Evolutionary conservation across 2,888 invertebrate species (phyloP).

Genomic region (Deilephila elpenor): DNA sequence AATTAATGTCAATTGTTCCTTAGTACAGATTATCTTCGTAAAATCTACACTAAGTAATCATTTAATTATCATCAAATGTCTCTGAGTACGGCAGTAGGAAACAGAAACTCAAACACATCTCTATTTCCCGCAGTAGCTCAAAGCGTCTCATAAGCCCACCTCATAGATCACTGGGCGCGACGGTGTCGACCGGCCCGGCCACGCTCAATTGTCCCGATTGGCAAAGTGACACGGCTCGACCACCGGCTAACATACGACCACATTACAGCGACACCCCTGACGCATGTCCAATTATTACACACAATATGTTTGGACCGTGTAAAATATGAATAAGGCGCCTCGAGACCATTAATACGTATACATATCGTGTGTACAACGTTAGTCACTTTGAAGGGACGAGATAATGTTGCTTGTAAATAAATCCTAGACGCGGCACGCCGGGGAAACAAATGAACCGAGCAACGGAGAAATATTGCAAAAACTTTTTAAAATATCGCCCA

Average conservation of each 20-base stretch:
- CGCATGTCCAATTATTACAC: slow-evolving; percentile 82
- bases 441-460: slow-evolving; percentile 72
- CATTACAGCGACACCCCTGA: slow-evolving; percentile 80
- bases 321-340: slow-evolving; percentile 77
- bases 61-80: too few species aligned
- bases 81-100: background rate
- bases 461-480: slow-evolving; percentile 79
- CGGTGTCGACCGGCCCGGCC: slow-evolving; percentile 49
- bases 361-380: slow-evolving; percentile 64
- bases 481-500: slow-evolving; percentile 68
- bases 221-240: slow-evolving; percentile 78
- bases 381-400: slow-evolving; percentile 75
- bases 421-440: slow-evolving; percentile 66
- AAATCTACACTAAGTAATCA: too few species aligned
- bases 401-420: slow-evolving; percentile 79
- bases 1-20: too few species aligned
- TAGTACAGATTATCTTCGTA: too few species aligned
- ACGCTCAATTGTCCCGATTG: slow-evolving; percentile 76
- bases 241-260: slow-evolving; percentile 75
- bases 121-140: slow-evolving; percentile 54
- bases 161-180: slow-evolving; percentile 70
- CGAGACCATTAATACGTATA: slow-evolving; percentile 68
- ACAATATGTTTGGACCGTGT: slow-evolving; percentile 75
- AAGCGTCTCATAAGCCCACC: slow-evolving; percentile 67
- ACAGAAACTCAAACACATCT: slow-evolving; percentile 1